Base-by-base conservation (phyloP, 2,888 invertebrate genomes). In the Euproctis similis region DNA sequence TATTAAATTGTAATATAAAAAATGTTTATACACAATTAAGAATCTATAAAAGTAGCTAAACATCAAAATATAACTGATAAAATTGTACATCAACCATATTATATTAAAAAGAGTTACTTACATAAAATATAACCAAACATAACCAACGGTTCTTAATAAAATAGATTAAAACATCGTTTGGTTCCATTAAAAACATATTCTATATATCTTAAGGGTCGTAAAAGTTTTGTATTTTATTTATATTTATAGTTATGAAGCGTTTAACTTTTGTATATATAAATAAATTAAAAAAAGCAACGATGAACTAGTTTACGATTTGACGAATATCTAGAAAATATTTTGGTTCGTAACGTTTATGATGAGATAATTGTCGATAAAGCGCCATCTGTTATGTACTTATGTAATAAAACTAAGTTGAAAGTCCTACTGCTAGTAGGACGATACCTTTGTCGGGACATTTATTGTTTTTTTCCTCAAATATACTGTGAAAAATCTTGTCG, bases 291-390 rank as follows among this genome's bases (percentile, higher is more conserved):
- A 71, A 14, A 14, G 14, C 14, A 68, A 50, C 59, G 43, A 59
- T 56, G 49, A 53, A 46, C 42, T 38, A 42, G 57, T 67, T 71
- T 64, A 71, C 58, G 57, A 67, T 62, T 56, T 67, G 52, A 61
- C 65, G 49, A 51, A 60, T 56, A 59, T 54, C 43, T 48, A 53
- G 49, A 45, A 56, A 52, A 51, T 47, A 50, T 45, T 46, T 48
- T 46, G 51, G 42, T 40, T 51, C 39, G 35, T 36, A 34, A 35
- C 24, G 32, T 58, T 59, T 56, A 56, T 42, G 59, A 46, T 18
- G 30, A 35, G 46, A 44, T 46, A 54, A 34, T 38, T n/a, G n/a
- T n/a, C n/a, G n/a, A n/a, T 37, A 42, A 40, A 36, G 42, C 42
- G 41, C 54, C 39, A n/a, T n/a, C 31, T 35, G 19, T 42, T 43